Base-by-base conservation (phyloP, 2,797 vertebrate species). In the Muraenolepis orangiensis region DNA sequence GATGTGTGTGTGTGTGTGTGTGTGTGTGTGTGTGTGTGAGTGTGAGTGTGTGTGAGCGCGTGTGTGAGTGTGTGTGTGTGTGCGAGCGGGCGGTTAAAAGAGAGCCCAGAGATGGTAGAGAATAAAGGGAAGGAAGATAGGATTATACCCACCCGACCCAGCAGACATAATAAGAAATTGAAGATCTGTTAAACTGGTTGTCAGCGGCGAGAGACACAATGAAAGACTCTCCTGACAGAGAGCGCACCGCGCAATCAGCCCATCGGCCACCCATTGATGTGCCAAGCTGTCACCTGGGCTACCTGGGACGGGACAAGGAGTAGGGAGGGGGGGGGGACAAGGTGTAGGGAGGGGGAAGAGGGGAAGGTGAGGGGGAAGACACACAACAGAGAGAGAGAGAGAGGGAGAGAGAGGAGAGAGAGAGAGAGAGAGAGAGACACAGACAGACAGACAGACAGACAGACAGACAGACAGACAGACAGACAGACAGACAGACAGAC, bases 141-240 rank as follows among this genome's bases (percentile, higher is more conserved):
- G 80, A 75, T 88, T 74, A 34, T 79, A 78, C 73, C 77, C 66
- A 76, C 68, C 76, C 7, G 78, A 76, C 79, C 79, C 82, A 82
- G 82, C 80, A 82, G 76, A 78, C 73, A 81, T 78, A 81, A 84
- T 84, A 76, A 28, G 28, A 79, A 77, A 82, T 79, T 72, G 73
- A n/a, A 72, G 67, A 83, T 86, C 78, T 87, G 82, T 86, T 79
- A 82, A 88, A 87, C 74, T 82, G 81, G 79, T 80, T 84, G 87
- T 90, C 84, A 83, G 86, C 46, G 20, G 29, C 67, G 46, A 57
- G n/a, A 34, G 77, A 51, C 80, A 87, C 87, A 84, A 84, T 85
- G 78, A 84, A 81, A 5, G 72, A 75, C 40, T 72, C 82, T 78
- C 78, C 78, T 84, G 79, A 80, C 69, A 80, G 82, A 80, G 81